Percentiles rank a stretch among this genome's conserved stretches.
Conservation (phyloP, 2,113 vertebrate species). For the Rhea pennata region DNA sequence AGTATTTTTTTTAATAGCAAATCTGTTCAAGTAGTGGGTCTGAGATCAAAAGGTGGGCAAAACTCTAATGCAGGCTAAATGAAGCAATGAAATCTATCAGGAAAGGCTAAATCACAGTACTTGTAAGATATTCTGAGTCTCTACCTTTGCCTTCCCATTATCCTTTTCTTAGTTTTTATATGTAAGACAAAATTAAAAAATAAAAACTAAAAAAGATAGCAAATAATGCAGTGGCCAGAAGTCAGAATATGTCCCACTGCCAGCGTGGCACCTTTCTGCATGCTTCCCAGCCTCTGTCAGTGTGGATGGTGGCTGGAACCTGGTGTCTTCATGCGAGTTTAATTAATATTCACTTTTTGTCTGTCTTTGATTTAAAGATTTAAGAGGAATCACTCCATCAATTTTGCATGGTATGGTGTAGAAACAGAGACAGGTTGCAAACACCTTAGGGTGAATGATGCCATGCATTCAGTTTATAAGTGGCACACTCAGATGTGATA, state of each 20-base stretch:
- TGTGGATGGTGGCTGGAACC: neutral
- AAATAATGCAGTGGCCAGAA: neutral
- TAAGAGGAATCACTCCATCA: neutral
- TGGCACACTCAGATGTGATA: rapidly evolving
- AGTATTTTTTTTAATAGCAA: conserved; percentile 11
- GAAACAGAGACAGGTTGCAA: neutral
- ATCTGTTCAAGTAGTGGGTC: neutral
- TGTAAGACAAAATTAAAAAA: neutral
- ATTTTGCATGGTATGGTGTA: neutral
- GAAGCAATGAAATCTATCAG: neutral
- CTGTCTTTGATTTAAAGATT: neutral
- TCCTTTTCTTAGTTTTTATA: neutral
- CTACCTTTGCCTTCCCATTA: neutral
- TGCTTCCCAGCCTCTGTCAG: neutral
- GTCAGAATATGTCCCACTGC: neutral
- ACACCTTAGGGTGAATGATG: neutral
- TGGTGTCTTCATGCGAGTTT: neutral
- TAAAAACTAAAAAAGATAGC: neutral
- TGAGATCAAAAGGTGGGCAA: conserved; percentile 34
- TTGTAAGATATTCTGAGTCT: neutral
- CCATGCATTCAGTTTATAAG: rapidly evolving
- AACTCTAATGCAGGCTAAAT: neutral
- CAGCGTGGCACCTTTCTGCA: neutral
- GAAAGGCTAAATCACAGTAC: neutral
- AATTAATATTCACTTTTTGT: neutral